Base-by-base conservation (phyloP, 2,797 vertebrate genomes). In the Trachops cirrhosus region DNA sequence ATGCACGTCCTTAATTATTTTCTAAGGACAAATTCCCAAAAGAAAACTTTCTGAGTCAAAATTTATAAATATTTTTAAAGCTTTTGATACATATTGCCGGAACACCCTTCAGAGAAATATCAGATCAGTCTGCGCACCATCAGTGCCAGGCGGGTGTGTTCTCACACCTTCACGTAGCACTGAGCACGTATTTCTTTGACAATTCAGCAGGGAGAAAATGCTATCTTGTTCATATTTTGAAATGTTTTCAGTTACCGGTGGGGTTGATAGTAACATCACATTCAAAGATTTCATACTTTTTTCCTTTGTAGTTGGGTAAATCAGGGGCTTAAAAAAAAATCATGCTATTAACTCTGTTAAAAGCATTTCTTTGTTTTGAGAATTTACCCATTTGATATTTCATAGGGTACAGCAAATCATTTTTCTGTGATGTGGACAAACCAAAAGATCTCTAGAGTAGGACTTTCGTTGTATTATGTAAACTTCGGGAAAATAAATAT, bases 11-110 rank as follows among this genome's bases (percentile, higher is more conserved):
- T 84, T 95, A 83, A 68, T 57, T 92, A n/a, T 85, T 88, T 88
- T 46, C 93, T 91, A 84, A 94, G 73, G 21, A 84, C 32, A 86
- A 87, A 80, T 82, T 95, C 24, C 18, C 73, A 73, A 34, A 77
- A 89, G 22, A 92, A 90, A 94, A 88, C 52, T 32, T 85, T 0
- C 3, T 39, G 59, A 46, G 10, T 50, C 48, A 75, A 68, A 89
- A 92, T 6, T 71, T 87, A 32, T 15, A 37, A 34, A 22, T 22
- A 8, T 50, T 34, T 77, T 22, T 77, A 46, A 74, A 54, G 21
- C 68, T 62, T 78, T 91, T 70, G 26, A 32, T 84, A 48, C 22
- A 37, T 70, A 78, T 32, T 64, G 9, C 16, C 24, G 59, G 48
- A 74, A 86, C 29, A 59, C 2, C 18, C 22, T 89, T 39, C 39